Base-by-base conservation (phyloP, 2,113 vertebrate species). In the Hystrix brachyura region DNA sequence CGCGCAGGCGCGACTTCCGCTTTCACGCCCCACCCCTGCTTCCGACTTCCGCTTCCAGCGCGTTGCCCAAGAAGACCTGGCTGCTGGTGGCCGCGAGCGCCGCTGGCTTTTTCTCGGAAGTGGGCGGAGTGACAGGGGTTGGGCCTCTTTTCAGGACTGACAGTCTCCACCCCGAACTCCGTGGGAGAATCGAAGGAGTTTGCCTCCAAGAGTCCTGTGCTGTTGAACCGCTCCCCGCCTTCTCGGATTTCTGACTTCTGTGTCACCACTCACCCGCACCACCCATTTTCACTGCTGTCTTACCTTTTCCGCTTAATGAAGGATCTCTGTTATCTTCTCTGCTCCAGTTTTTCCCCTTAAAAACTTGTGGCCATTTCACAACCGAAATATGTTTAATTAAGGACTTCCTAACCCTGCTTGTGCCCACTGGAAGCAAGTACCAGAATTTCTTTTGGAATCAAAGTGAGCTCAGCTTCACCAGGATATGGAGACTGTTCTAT, bases 21-120 rank as follows among this genome's bases (percentile, higher is more conserved):
- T 87, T 93, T 65, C 59, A 29, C 51, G 21, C 25, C 72, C 71
- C 34, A 7, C 46, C 5, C 13, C 25, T 19, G 34, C 34, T 38
- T 23, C 69, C 69, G 3, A 25, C 43, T 34, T 79, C 76, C 48
- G 51, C 76, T 55, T 53, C 29, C 46, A 23, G 14, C 51, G 3
- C 29, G 51, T 55, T 7, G 74, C 27, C 6, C 14, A 0, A 7
- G 2, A 18, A 8, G 7, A 0, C 4, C 5, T 11, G 29, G 14
- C 1, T 4, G 0, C 12, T 18, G 71, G 1, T 1, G 4, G 10
- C 25, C 3, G 7, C 0, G 32, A 23, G 14, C 2, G 1, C 1
- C 0, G 32, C n/a, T n/a, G 14, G 8, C 14, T 29, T 21, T 1
- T 2, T 1, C 1, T n/a, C 0, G 0, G 1, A 15, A 0, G 7